Evolutionary conservation across 2,888 invertebrate species (phyloP), one percentile per base, ranked within the genome.

Genomic region (Pheosia gnoma): DNA sequence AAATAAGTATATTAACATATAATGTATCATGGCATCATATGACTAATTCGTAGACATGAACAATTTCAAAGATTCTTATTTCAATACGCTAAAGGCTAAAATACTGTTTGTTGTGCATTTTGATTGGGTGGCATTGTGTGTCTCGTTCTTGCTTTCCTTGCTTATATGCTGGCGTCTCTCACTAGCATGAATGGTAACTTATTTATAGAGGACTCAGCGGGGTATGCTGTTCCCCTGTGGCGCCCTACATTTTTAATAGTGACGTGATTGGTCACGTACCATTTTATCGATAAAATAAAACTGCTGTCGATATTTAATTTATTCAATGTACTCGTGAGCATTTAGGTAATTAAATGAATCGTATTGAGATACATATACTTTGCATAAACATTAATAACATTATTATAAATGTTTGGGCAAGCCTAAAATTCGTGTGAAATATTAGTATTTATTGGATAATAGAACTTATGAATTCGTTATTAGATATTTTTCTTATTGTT

Each of bases 171-270:
- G 69, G 74, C 74, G 61, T 88, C 87, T 82, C 82, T 66, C 67
- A 90, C 82, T 74, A 64, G 70, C 80, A 68, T 73, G 57, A 57
- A 72, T 71, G 75, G 62, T 73, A 73, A 82, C 82, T 85, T 89
- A 90, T 89, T 90, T 89, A 89, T 90, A 89, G 89, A 80, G 81
- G 77, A 74, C 77, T 75, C 78, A 60, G 75, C 74, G 81, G 80
- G 81, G 81, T 82, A 80, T 75, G 78, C 78, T 78, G 80, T 85
- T 85, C 88, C 88, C 87, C 87, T 80, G 84, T 85, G 86, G 88
- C 86, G 88, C 83, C 85, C 86, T 85, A 85, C 86, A 86, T 89
- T 87, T 82, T 74, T 59, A 65, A 66, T 85, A 89, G 88, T 78
- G 88, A 65, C 82, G 88, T 65, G 38, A 58, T 67, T 72, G 64